Base-by-base conservation (phyloP, 2,797 vertebrate species). In the Gephyroberyx darwinii region DNA sequence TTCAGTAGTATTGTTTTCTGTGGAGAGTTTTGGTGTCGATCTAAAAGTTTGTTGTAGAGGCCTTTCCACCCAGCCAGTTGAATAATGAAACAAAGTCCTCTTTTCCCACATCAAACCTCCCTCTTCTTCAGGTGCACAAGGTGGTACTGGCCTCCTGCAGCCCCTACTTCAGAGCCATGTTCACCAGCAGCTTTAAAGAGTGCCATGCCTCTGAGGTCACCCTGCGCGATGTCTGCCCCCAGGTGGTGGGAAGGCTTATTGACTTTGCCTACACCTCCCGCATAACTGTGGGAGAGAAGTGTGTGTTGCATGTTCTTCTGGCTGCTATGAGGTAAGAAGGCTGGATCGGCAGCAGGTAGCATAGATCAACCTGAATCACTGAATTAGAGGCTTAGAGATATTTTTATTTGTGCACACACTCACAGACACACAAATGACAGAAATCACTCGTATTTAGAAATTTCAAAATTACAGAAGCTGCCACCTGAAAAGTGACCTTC, bases 91-190 rank as follows among this genome's bases (percentile, higher is more conserved):
- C 19, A 50, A 7, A n/a, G 8, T 10, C 17, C 47, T 9, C 8
- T 3, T 45, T 43, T 10, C 2, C 43, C 30, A 9, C 26, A 4
- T 13, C 31, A 41, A 1, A n/a, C 26, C 30, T 7, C 16, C 48
- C 60, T 17, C 16, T 14, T 30, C 80, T 14, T 30, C 80, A 94
- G 92, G 95, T 94, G 45, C 95, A 96, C 71, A 94, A 90, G 69
- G 84, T 96, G 79, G 95, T 96, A 0, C 92, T 96, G 85, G 94
- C 95, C 4, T 92, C 95, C 47, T 95, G 93, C 53, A 96, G 95
- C 87, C 88, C 93, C 0, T 95, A 94, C 78, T 96, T 96, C 87
- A 93, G 92, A 83, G 95, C 95, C 85, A 96, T 96, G 95, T 96
- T 96, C 86, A 95, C 94, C 86, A 93, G 93, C 84, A 92, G 92